Conservation (phyloP, 2,113 vertebrate species). For the Alexandromys fortis region DNA sequence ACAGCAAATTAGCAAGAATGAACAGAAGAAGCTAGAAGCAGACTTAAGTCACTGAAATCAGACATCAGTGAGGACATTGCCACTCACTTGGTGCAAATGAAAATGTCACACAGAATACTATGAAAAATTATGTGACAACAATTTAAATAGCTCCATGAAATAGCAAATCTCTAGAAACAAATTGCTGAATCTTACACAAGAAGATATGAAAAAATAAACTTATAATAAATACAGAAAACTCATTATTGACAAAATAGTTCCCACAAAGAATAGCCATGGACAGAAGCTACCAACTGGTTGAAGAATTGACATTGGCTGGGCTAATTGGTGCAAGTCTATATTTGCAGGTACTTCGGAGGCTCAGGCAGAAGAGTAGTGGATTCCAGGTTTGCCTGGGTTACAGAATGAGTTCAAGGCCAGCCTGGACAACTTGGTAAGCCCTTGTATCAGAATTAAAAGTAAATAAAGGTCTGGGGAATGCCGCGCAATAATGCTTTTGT, state of each 20-base stretch:
- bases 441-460: neutral
- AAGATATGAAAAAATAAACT: conserved; percentile 10
- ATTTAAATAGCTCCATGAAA: neutral
- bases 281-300: neutral
- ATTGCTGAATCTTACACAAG: neutral
- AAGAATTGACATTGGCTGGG: neutral
- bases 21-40: neutral
- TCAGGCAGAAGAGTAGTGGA: neutral
- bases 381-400: neutral
- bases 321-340: neutral
- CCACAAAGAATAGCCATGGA: neutral
- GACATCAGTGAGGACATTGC: neutral
- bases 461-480: neutral
- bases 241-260: neutral
- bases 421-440: neutral
- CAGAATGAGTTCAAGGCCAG: neutral
- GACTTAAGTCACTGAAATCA: neutral
- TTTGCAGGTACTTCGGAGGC: neutral
- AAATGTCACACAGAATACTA: neutral
- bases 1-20: neutral
- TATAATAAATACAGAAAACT: conserved; percentile 5
- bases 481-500: no score
- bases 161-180: neutral
- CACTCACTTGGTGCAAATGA: neutral
- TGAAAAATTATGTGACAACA: neutral